Percentiles rank a stretch among this genome's conserved stretches.
Evolutionary conservation across 1,140 invertebrate genomes (phyloP).

Genomic region (Papilio aristodemus): DNA sequence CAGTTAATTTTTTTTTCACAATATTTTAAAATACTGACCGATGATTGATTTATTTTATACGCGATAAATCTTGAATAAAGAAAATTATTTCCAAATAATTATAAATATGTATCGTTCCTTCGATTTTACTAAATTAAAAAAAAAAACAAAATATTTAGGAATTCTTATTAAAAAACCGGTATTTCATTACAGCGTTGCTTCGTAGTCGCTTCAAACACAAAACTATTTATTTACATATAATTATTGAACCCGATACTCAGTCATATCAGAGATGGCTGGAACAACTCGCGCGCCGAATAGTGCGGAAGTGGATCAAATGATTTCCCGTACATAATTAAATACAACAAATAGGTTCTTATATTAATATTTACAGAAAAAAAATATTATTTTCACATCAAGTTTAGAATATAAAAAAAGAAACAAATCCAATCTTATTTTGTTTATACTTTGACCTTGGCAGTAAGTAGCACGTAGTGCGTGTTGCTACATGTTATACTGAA

Average conservation of each 20-base stretch:
- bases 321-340: background rate
- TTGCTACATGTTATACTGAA: conserved; percentile 23
- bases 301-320: too few relatives aligned
- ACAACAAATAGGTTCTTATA: conserved; percentile 6
- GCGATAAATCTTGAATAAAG: too few relatives aligned
- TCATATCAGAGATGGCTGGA: conserved; percentile 68
- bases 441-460: conserved; percentile 2
- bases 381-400: background rate
- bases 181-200: conserved; percentile 46
- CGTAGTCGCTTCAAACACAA: conserved; percentile 55
- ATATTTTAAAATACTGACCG: background rate
- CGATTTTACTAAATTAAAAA: background rate
- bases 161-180: conserved; percentile 56
- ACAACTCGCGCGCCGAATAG: conserved; percentile 1
- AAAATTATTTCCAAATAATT: conserved; percentile 1
- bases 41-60: background rate
- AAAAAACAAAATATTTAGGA: conserved; percentile 46
- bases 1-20: background rate
- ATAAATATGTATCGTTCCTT: background rate
- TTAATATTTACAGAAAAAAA: background rate
- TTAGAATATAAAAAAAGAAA: conserved; percentile 5
- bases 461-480: background rate
- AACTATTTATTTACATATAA: conserved; percentile 73
- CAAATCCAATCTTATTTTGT: conserved; percentile 3
- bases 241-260: conserved; percentile 79